Conservation (phyloP, 2,888 invertebrate genomes). For the Apamea monoglypha region DNA sequence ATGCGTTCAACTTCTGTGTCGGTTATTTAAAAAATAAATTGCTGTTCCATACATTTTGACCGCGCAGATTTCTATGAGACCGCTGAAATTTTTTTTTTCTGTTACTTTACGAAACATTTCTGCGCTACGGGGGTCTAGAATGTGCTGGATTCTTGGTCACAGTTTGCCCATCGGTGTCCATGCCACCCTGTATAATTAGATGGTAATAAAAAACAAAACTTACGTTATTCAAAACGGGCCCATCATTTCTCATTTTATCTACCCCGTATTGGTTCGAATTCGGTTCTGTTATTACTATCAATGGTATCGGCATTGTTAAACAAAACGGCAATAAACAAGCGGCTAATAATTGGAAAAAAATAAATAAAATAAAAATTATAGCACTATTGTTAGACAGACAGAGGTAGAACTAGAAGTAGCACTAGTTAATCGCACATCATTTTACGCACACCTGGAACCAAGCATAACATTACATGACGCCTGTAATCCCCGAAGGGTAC, state of each 20-base stretch:
- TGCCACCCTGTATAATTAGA: not conserved
- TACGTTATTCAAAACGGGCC: conserved; percentile 26
- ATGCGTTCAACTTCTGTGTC: too few species aligned
- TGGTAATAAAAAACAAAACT: conserved; percentile 7
- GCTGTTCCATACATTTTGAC: too few species aligned
- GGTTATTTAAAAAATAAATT: too few species aligned
- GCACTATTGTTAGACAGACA: not conserved
- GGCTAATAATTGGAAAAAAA: conserved; percentile 51
- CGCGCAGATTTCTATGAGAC: too few species aligned
- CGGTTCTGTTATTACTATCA: conserved; percentile 68
- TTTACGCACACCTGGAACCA: not conserved
- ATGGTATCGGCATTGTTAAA: conserved; percentile 73
- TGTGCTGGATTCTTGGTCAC: too few species aligned
- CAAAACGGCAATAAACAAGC: conserved; percentile 80
- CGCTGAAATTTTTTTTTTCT: too few species aligned
- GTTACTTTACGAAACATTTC: rapidly evolving
- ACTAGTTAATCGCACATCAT: not conserved
- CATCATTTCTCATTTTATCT: not conserved
- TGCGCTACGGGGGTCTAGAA: too few species aligned
- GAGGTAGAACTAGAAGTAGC: too few species aligned
- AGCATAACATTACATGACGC: not conserved
- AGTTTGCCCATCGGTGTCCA: too few species aligned
- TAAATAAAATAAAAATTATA: not conserved
- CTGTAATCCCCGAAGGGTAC: too few species aligned
- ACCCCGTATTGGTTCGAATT: not conserved